These are phyloP conservation scores for Spea hammondii DNA, from an alignment of 2,797 vertebrate species.

Conservation along the genomic window DNA sequence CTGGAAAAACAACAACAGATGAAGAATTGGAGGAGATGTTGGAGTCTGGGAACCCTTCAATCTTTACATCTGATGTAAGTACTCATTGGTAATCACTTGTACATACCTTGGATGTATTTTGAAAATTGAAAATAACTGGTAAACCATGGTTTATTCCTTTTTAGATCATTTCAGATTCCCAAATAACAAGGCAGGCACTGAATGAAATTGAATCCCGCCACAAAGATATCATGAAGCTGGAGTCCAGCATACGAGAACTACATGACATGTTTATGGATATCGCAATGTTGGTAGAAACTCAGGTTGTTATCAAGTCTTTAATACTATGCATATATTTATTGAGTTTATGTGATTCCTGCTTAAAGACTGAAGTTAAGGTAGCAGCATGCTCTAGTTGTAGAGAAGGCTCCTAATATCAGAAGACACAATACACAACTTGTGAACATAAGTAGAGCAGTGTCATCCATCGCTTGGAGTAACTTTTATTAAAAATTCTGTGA, in stretches of 20 bases:
- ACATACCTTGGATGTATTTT: not conserved
- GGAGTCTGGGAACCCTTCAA: constrained; percentile 87
- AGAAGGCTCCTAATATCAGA: too few relatives aligned
- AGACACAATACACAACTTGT: too few relatives aligned
- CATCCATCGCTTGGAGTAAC: too few relatives aligned
- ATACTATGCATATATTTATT: too few relatives aligned
- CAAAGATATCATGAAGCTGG: constrained; percentile 90
- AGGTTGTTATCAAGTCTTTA: constrained; percentile 68
- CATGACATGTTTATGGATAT: constrained; percentile 93
- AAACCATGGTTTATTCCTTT: not conserved
- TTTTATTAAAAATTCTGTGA: too few relatives aligned
- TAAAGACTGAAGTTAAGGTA: too few relatives aligned
- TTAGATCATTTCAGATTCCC: constrained; percentile 92
- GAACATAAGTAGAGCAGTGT: too few relatives aligned
- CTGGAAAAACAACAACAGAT: constrained; percentile 84
- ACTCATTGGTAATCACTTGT: not conserved
- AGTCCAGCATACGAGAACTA: constrained; percentile 88
- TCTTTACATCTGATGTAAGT: constrained; percentile 92
- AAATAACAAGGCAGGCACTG: constrained; percentile 88
- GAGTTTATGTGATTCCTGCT: too few relatives aligned
- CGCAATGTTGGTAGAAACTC: constrained; percentile 91
- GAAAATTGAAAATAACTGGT: accelerated
- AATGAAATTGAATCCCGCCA: constrained; percentile 93
- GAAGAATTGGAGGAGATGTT: constrained; percentile 95
- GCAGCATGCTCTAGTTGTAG: too few relatives aligned